A percentile compares a stretch with the other conserved stretches of the same genome.
Conservation (phyloP, 2,888 invertebrate genomes). For the Drymonia ruficornis region DNA sequence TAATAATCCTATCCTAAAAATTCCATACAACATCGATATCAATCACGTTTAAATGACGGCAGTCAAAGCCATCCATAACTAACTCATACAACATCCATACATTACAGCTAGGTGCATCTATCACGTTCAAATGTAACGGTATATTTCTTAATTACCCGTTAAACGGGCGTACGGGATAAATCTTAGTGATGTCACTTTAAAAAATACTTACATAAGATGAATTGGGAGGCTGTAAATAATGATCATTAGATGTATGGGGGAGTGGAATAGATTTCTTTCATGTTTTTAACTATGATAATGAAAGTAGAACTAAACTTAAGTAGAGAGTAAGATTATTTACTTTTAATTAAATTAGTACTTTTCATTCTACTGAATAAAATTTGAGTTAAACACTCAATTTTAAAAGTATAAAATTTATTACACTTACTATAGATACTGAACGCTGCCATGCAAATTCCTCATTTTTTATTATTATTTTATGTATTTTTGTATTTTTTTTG, state of each 20-base stretch:
- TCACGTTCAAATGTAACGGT: constrained; percentile 28
- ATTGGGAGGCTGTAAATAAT: constrained; percentile 4
- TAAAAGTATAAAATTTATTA: no score
- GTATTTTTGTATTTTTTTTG: no score
- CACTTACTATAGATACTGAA: no score
- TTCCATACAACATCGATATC: background rate
- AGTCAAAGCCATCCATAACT: no score
- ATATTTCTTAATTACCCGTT: constrained; percentile 37
- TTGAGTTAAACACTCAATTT: no score
- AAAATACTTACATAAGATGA: constrained; percentile 11
- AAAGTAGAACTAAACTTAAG: no score
- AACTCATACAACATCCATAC: constrained; percentile 1
- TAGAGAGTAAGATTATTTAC: no score
- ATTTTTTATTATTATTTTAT: no score
- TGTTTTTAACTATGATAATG: background rate
- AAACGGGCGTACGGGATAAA: constrained; percentile 23
- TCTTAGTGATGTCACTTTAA: constrained; percentile 28
- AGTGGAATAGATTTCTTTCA: constrained; percentile 20
- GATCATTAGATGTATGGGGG: constrained; percentile 3
- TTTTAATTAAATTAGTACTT: no score
- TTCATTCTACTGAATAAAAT: no score
- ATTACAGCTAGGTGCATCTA: constrained; percentile 12
- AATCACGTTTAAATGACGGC: no score
- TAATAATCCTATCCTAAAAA: background rate
- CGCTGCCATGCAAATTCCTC: no score